A percentile compares a stretch with the other conserved stretches of the same genome.
These are phyloP conservation scores for Echinometra lucunter DNA, from an alignment of 53 echinoderm and acorn worm species.

Conservation along the genomic window DNA sequence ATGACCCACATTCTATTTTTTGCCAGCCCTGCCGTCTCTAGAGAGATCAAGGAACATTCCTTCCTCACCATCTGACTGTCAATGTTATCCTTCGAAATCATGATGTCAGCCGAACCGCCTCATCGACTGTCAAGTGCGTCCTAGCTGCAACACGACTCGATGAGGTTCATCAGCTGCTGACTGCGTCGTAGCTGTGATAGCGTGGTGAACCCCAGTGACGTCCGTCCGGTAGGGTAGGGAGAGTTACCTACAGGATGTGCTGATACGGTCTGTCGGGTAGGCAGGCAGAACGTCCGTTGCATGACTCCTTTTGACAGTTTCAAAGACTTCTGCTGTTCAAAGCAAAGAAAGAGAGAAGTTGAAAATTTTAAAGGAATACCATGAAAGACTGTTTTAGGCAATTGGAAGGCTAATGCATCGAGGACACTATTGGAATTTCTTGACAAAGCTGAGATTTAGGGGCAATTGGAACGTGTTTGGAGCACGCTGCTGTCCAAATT, in stretches of 20 bases:
- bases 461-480: neutral
- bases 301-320: neutral
- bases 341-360: neutral
- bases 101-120: neutral
- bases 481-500: neutral
- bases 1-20: neutral
- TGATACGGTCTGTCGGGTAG: neutral
- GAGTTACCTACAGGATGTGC: neutral
- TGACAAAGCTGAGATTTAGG: neutral
- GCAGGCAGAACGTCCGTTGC: neutral
- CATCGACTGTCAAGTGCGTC: neutral
- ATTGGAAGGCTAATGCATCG: neutral
- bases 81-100: neutral
- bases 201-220: neutral
- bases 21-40: neutral
- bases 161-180: too few relatives aligned
- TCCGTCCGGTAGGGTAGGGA: neutral
- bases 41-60: conserved; percentile 22
- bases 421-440: neutral
- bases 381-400: neutral
- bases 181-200: neutral
- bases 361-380: neutral
- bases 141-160: too few relatives aligned
- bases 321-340: neutral
- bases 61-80: neutral